A percentile compares a stretch with the other conserved stretches of the same genome.
phyloP scores from a whole-genome alignment of 2,888 invertebrate species.

The Pteria penguin region DNA sequence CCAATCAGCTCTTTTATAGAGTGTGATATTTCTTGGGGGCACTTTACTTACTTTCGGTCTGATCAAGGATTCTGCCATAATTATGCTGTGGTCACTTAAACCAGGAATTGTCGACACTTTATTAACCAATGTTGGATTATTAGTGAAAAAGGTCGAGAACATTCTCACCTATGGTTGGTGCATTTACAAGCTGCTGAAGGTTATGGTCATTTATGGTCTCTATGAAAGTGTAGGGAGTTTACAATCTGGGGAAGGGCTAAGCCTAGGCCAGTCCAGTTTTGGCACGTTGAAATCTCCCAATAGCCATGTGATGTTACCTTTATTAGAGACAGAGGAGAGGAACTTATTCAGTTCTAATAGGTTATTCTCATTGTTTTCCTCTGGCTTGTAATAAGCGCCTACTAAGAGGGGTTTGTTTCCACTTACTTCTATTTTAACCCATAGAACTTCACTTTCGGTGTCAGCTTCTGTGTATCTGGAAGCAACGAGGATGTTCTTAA shows the following conservation, averaged over 20 bases:
- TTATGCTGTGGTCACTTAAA: constrained; percentile 6
- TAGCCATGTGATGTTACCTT: not conserved
- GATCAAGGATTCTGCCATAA: not conserved
- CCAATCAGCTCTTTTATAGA: constrained; percentile 6
- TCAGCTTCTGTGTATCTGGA: not conserved
- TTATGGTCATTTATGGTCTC: not conserved
- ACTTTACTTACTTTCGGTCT: not conserved
- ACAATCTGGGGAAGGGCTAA: not conserved
- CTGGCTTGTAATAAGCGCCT: not conserved
- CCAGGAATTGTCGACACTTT: not conserved
- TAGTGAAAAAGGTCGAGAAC: not conserved
- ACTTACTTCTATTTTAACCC: not conserved
- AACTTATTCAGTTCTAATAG: not conserved
- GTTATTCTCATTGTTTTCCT: not conserved
- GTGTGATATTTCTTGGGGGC: not conserved
- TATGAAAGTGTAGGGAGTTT: not conserved
- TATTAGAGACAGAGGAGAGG: not conserved
- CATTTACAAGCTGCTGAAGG: not conserved
- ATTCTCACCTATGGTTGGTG: not conserved
- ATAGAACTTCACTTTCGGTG: not conserved
- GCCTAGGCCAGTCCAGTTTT: not conserved
- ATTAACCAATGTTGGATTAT: not conserved
- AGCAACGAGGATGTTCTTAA: not conserved
- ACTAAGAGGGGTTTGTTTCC: not conserved
- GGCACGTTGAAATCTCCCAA: not conserved